Evolutionary conservation across 2,113 vertebrate species (phyloP).

Genomic region (Ophiodon elongatus): DNA sequence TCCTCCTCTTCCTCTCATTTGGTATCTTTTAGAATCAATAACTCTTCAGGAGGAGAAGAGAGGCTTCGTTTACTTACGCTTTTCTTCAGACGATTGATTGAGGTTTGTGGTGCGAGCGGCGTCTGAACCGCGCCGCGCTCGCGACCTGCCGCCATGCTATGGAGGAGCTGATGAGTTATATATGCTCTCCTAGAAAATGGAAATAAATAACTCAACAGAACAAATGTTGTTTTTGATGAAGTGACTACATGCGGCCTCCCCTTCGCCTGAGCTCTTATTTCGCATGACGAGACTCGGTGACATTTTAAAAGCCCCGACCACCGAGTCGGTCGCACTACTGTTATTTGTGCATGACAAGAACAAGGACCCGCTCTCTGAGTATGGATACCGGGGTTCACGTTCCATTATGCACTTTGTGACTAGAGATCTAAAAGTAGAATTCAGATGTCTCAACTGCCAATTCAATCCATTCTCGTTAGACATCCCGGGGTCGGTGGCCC

Average conservation of each 20-base stretch:
- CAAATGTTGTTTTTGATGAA: conserved; percentile 80
- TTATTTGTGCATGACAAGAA: conserved; percentile 18
- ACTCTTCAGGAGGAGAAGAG: background rate
- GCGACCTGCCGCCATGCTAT: background rate
- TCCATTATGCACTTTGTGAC: background rate
- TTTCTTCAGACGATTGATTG: background rate
- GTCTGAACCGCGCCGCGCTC: background rate
- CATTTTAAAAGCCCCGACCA: conserved; percentile 73
- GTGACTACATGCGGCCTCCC: conserved; percentile 56
- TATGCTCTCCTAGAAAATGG: conserved; percentile 59
- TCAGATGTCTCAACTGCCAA: background rate
- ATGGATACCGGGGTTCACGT: background rate
- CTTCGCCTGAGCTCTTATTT: conserved; percentile 76
- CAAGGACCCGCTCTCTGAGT: background rate
- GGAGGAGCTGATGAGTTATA: conserved; percentile 5
- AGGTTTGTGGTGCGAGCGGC: background rate
- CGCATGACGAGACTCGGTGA: conserved; percentile 78
- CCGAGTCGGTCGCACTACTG: conserved; percentile 24
- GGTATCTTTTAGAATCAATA: background rate
- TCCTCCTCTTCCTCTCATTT: accelerated
- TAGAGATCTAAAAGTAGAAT: background rate
- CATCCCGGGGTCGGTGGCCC: no score
- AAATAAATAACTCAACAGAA: conserved; percentile 81
- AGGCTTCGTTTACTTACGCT: background rate
- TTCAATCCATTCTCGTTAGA: background rate